Base-by-base conservation (phyloP, 2,113 vertebrate genomes). In the Eulemur macaco region DNA sequence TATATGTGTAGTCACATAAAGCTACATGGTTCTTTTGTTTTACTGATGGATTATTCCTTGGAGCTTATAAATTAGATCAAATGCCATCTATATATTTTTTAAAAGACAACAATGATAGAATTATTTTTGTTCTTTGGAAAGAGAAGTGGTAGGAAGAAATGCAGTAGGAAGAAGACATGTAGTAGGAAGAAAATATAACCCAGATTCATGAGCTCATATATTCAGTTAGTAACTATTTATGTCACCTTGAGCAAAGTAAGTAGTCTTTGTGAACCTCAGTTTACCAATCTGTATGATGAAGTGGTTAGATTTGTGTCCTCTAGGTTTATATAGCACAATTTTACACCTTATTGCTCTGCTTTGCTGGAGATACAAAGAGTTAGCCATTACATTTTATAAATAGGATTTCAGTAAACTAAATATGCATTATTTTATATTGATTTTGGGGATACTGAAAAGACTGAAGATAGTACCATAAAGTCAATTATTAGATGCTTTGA, bases 51-150 rank as follows among this genome's bases (percentile, higher is more conserved):
- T 94, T 92, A 39, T 27, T 66, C 45, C 64, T 52, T 54, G 7
- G 58, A 92, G 45, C 37, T 15, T n/a, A 80, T 76, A 97, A 96
- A 92, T 91, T 94, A 88, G 42, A 92, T 4, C 17, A 92, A 86
- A 27, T 91, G 27, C 5, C 42, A 71, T 63, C 60, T 39, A 66
- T 86, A 91, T 78, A 58, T 73, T 86, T 91, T 91, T 23, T 84
- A 64, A 94, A 96, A 95, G 56, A 64, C 54, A 95, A 81, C 80
- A 91, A 34, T 69, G 82, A 86, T 37, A 92, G 71, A 78, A 83
- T 93, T 89, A 91, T 93, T 95, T 94, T 95, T 77, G n/a, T 91
- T 69, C 45, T 89, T 96, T 90, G 69, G 71, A 92, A 92, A 74
- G 17, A 92, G 45, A 97, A 96, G 52, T 92, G 6, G 21, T 54